Evolutionary conservation across 1,140 invertebrate genomes (phyloP).

Genomic region (Lysiphlebus fabarum): DNA sequence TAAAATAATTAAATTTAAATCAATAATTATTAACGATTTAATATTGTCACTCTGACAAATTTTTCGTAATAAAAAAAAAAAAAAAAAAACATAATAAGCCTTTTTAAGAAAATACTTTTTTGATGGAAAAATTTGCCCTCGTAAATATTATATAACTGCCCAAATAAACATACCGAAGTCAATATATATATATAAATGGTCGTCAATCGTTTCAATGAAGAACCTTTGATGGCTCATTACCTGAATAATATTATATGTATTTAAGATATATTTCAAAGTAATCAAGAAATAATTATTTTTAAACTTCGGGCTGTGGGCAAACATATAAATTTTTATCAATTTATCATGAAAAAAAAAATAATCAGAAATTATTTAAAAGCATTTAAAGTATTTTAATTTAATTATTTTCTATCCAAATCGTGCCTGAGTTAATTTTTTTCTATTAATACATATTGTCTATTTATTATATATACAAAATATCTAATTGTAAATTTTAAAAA

Average conservation of each 20-base stretch:
- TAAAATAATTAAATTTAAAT: not conserved
- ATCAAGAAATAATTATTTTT: too few species aligned
- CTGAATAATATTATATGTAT: conserved; percentile 8
- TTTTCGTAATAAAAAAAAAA: too few species aligned
- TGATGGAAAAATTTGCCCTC: conserved; percentile 29
- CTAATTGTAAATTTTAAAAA: too few species aligned
- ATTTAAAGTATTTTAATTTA: conserved; percentile 17
- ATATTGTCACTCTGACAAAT: too few species aligned
- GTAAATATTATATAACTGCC: conserved; percentile 38
- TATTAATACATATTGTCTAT: not conserved
- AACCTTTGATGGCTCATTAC: conserved; percentile 13
- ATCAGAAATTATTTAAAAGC: too few species aligned
- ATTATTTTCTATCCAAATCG: conserved; percentile 36
- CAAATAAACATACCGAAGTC: too few species aligned
- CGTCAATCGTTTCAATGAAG: conserved; percentile 29
- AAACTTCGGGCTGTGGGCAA: conserved; percentile 21
- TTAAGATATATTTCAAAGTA: not conserved
- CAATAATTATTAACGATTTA: too few species aligned
- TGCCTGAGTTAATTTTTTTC: conserved; percentile 35
- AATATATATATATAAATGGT: conserved; percentile 32
- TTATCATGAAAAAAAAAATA: conserved; percentile 10
- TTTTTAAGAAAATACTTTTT: conserved; percentile 18
- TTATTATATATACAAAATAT: too few species aligned
- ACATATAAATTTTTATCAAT: conserved; percentile 17
- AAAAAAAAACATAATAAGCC: too few species aligned